These are phyloP conservation scores for Ips nitidus DNA, from an alignment of 1,140 invertebrate species.

Conservation along the genomic window DNA sequence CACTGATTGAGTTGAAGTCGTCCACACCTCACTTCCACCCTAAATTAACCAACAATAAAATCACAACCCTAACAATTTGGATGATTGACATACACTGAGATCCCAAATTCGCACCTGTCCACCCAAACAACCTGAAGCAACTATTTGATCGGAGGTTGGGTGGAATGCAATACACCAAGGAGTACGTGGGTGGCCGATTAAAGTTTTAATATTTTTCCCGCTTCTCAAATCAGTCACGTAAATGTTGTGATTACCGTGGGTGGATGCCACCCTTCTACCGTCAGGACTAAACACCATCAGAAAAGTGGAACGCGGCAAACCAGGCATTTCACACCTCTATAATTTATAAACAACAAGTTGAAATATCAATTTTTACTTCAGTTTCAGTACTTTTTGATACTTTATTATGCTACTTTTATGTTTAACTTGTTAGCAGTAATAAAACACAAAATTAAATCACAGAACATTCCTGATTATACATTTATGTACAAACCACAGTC, in stretches of 20 bases:
- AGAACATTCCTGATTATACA: background rate
- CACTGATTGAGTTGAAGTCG: slow-evolving; percentile 66
- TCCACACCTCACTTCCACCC: slow-evolving; percentile 86
- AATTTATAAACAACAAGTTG: slow-evolving; percentile 40
- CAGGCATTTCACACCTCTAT: slow-evolving; percentile 73
- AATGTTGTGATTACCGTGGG: slow-evolving; percentile 91
- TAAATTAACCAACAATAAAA: slow-evolving; percentile 46
- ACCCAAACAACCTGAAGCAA: slow-evolving; percentile 85
- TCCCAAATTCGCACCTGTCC: slow-evolving; percentile 93
- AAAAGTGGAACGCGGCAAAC: slow-evolving; percentile 75
- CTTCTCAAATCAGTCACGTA: slow-evolving; percentile 81
- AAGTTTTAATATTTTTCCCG: slow-evolving; percentile 75
- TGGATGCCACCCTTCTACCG: slow-evolving; percentile 83
- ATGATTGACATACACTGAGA: slow-evolving; percentile 68
- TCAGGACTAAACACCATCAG: slow-evolving; percentile 85
- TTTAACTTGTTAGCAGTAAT: background rate
- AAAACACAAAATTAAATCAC: slow-evolving; percentile 23
- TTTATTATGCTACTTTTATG: no score
- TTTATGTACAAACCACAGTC: background rate
- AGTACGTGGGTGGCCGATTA: slow-evolving; percentile 84
- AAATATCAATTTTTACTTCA: background rate
- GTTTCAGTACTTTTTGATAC: no score
- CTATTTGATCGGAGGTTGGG: slow-evolving; percentile 78
- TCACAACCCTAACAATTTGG: background rate
- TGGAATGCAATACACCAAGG: slow-evolving; percentile 92